Conservation (phyloP, 2,797 vertebrate genomes). For the Triplophysa yarkandensis region DNA sequence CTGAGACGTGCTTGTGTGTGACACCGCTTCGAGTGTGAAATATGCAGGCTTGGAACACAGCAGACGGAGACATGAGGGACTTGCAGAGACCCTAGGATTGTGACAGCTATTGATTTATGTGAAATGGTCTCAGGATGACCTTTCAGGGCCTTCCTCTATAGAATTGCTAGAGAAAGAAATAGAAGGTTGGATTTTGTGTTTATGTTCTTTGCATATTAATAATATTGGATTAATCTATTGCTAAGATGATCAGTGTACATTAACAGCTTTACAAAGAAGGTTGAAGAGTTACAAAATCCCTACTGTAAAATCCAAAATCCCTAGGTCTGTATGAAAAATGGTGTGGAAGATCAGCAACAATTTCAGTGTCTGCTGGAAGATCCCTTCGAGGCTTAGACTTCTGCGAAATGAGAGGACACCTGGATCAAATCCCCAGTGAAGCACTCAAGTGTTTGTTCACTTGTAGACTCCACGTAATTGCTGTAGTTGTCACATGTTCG, state of each 20-base stretch:
- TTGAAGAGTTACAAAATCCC: constrained; percentile 3
- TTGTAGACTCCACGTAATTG: not conserved
- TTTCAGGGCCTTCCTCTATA: constrained; percentile 24
- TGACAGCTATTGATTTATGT: constrained; percentile 45
- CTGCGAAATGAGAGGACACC: not conserved
- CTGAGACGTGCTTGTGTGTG: constrained; percentile 37
- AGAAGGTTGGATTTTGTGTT: constrained; percentile 11
- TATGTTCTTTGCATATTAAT: constrained; percentile 18
- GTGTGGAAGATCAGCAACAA: not conserved
- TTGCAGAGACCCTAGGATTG: constrained; percentile 19
- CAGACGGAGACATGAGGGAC: not conserved
- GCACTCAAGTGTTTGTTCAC: constrained; percentile 8
- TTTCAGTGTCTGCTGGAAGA: not conserved
- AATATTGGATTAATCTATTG: constrained; percentile 15
- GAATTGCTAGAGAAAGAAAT: constrained; percentile 31
- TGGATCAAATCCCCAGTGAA: not conserved
- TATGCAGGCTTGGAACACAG: constrained; percentile 1
- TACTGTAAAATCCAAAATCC: constrained; percentile 1
- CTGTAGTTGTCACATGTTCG: not conserved
- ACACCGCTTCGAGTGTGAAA: constrained; percentile 12
- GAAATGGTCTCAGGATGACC: constrained; percentile 38
- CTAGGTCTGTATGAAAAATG: not conserved
- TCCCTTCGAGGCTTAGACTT: constrained; percentile 20
- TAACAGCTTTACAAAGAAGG: constrained; percentile 1
- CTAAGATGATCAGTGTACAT: constrained; percentile 18